phyloP scores from a whole-genome alignment of 2,888 invertebrate species.

The Lepidochrysops patricia region DNA sequence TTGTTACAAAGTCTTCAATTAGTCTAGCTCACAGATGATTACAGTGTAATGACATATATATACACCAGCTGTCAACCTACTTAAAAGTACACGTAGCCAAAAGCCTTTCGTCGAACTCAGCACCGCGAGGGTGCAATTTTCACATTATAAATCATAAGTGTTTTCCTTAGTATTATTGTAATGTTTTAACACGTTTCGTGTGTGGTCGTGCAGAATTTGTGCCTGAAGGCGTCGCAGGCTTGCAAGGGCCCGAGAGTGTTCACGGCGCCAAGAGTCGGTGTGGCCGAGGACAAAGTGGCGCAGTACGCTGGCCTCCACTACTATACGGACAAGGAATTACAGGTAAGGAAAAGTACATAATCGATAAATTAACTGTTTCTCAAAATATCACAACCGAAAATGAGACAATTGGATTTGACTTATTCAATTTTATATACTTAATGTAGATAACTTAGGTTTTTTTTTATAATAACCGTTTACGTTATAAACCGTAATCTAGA shows the following conservation, averaged over 20 bases:
- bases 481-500: neutral
- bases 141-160: constrained; percentile 21
- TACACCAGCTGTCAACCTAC: constrained; percentile 4
- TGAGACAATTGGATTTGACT: no score
- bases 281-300: constrained; percentile 92
- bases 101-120: constrained; percentile 13
- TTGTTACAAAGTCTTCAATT: neutral
- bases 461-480: no score
- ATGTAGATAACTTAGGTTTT: no score
- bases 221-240: constrained; percentile 89
- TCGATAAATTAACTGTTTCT: neutral
- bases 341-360: constrained; percentile 61
- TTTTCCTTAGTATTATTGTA: constrained; percentile 30
- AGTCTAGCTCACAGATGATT: neutral
- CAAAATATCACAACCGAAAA: no score
- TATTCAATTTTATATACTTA: no score
- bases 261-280: constrained; percentile 88
- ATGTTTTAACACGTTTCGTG: constrained; percentile 39
- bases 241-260: constrained; percentile 89
- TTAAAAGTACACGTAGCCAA: neutral
- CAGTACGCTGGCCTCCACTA: constrained; percentile 94
- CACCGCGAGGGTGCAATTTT: constrained; percentile 18
- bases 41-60: neutral
- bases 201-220: constrained; percentile 90
- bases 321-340: constrained; percentile 93